Evolutionary conservation across 2,888 invertebrate species (phyloP), one percentile per base, ranked within the genome.

Genomic region (Pseudolycoriella hygida): DNA sequence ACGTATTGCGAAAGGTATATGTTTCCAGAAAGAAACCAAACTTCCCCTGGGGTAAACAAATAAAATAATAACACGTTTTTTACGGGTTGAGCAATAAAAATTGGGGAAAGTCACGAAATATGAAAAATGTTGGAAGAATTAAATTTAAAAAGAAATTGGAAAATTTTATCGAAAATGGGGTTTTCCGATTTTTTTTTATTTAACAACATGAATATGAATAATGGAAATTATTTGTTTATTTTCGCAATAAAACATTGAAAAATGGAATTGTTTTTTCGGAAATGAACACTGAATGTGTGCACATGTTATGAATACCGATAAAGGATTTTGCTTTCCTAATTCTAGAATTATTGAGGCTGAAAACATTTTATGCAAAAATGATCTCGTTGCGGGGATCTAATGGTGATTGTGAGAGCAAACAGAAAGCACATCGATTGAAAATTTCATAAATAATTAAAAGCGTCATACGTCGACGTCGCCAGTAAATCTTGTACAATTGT

Each of bases 61-160:
- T 39, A 39, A 39, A 39, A 39, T 39, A 39, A 39, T 39, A 39
- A 39, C 39, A 39, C 39, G 39, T 39, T 39, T 39, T 39, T 39
- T 17, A 14, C 17, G 39, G 15, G n/a, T 39, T 39, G 39, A 39
- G 39, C 39, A 39, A 39, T 39, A 39, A 39, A 39, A 39, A 39
- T 39, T 39, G 39, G 39, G 39, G 39, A 39, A 39, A 39, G 39
- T 39, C 39, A 39, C 39, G 39, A 39, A 39, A 39, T 39, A 39
- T 39, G 39, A 39, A 17, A 39, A 39, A 39, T 39, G 39, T 39
- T 39, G 39, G 17, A 39, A 17, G 39, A 39, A 39, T 39, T 39
- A 39, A 39, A 39, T 39, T 39, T 39, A 39, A 39, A 39, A 39
- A 39, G 39, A 39, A 39, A 39, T 39, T 39, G 39, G 39, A 39